Percentiles rank a stretch among this genome's conserved stretches.
Conservation (phyloP, 2,888 invertebrate genomes). For the Tanytarsus gracilentus region DNA sequence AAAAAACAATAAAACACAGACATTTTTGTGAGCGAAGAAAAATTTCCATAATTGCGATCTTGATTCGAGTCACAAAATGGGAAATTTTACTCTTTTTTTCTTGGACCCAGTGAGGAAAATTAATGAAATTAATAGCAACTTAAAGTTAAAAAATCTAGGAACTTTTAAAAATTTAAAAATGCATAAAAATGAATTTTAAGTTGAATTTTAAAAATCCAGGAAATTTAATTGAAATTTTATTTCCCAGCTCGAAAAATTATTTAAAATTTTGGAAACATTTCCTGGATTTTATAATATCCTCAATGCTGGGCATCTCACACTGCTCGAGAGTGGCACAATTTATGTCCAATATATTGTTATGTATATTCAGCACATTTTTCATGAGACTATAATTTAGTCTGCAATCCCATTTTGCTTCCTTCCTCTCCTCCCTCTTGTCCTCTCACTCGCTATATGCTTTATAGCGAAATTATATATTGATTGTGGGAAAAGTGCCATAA, state of each 20-base stretch:
- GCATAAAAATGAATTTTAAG: no score
- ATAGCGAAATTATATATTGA: not conserved
- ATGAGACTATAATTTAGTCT: constrained; percentile 25
- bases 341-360: constrained; percentile 19
- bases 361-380: constrained; percentile 19
- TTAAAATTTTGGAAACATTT: not conserved
- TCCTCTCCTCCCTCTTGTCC: not conserved
- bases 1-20: constrained; percentile 26
- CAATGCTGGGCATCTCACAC: no score
- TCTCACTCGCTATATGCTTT: not conserved
- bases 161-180: no score
- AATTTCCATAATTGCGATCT: constrained; percentile 25
- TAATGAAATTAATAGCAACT: no score
- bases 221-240: no score
- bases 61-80: constrained; percentile 3
- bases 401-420: not conserved
- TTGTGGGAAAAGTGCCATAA: constrained; percentile 24
- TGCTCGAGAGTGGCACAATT: not conserved
- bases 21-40: constrained; percentile 13
- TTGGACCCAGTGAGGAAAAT: not conserved
- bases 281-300: no score
- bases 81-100: constrained; percentile 14
- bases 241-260: not conserved
- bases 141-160: no score
- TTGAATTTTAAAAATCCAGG: no score